Conservation (phyloP, 1,140 invertebrate genomes). For the Diorhabda carinulata region DNA sequence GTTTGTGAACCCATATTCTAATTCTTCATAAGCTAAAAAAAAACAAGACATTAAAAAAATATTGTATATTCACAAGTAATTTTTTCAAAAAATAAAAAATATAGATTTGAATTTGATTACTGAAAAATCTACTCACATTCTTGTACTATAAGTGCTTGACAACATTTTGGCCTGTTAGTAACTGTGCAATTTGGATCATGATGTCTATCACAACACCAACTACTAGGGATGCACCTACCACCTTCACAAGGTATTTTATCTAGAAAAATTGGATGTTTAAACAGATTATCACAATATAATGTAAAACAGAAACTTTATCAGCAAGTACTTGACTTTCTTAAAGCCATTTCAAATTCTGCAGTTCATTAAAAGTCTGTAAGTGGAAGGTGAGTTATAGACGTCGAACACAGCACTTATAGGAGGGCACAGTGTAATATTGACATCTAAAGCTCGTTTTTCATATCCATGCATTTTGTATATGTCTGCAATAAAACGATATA, state of each 20-base stretch:
- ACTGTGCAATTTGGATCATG: slow-evolving; percentile 49
- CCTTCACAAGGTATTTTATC: slow-evolving; percentile 50
- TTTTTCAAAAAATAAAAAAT: too few species aligned
- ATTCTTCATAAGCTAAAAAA: slow-evolving; percentile 40
- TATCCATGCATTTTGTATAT: too few species aligned
- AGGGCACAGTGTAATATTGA: too few species aligned
- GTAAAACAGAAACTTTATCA: slow-evolving; percentile 1
- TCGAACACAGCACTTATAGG: too few species aligned
- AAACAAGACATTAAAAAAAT: neutral
- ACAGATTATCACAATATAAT: slow-evolving; percentile 1
- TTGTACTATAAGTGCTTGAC: slow-evolving; percentile 30
- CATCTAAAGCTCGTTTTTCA: too few species aligned
- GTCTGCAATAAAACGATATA: too few species aligned
- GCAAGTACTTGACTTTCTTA: neutral
- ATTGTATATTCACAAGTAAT: neutral
- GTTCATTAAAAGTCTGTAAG: too few species aligned
- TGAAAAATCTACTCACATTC: slow-evolving; percentile 34
- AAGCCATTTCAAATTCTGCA: too few species aligned
- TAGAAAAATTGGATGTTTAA: slow-evolving; percentile 17
- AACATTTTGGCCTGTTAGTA: slow-evolving; percentile 44
- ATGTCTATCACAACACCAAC: slow-evolving; percentile 53
- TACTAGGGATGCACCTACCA: slow-evolving; percentile 52
- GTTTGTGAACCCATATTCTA: slow-evolving; percentile 32
- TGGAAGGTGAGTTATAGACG: too few species aligned
- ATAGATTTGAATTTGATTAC: too few species aligned